These are phyloP conservation scores for Ischnura elegans DNA, from an alignment of 2,888 invertebrate species.

Conservation along the genomic window DNA sequence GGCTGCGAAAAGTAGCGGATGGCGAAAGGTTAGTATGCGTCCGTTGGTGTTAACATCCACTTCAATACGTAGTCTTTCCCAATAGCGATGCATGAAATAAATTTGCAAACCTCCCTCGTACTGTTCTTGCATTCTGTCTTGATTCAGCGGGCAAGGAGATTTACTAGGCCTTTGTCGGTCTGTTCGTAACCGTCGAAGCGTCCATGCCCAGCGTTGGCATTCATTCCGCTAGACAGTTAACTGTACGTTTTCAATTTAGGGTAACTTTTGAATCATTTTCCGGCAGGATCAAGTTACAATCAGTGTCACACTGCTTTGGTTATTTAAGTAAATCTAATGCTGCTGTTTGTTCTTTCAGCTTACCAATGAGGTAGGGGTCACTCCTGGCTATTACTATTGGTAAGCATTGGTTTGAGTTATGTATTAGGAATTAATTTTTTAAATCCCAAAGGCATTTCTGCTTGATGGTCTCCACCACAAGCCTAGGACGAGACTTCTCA, in stretches of 20 bases:
- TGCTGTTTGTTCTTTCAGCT: constrained; percentile 50
- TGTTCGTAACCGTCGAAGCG: constrained; percentile 58
- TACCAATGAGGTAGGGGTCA: constrained; percentile 41
- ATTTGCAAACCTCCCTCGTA: constrained; percentile 40
- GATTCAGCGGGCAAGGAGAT: constrained; percentile 39
- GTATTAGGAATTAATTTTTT: neutral
- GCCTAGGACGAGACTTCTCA: no score
- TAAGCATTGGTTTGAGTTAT: neutral
- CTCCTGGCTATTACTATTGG: neutral
- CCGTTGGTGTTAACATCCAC: constrained; percentile 64
- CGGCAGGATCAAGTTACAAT: constrained; percentile 41
- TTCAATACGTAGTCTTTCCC: constrained; percentile 62
- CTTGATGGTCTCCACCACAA: no score
- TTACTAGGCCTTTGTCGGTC: constrained; percentile 62
- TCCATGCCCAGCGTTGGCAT: constrained; percentile 56
- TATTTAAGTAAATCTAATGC: neutral
- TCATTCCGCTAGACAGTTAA: constrained; percentile 54
- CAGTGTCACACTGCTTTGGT: neutral
- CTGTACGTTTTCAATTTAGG: constrained; percentile 45
- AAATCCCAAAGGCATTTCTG: no score
- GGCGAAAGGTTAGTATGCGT: constrained; percentile 67
- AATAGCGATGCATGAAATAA: constrained; percentile 63
- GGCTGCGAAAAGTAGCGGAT: constrained; percentile 62
- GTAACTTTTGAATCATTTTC: constrained; percentile 2
- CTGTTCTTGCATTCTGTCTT: neutral